phyloP scores from a whole-genome alignment of 2,113 vertebrate genomes.

The Melanerpes formicivorus region DNA sequence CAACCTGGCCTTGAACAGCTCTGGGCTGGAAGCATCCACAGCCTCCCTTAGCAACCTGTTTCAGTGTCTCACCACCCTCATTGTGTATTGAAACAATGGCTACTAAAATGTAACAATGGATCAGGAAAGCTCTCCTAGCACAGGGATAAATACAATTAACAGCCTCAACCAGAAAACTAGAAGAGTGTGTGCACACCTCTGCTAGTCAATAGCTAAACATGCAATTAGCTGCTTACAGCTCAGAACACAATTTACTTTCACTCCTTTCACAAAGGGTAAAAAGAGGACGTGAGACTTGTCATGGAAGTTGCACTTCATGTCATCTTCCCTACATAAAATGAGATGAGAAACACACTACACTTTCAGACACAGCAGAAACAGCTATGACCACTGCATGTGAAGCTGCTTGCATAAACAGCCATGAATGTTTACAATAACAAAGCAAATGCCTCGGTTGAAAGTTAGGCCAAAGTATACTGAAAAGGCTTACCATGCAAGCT shows the following conservation, averaged over 20 bases:
- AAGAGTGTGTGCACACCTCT: fast-evolving
- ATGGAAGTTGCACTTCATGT: background rate
- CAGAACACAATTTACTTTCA: background rate
- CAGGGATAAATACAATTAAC: background rate
- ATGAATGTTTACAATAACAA: background rate
- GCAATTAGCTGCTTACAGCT: background rate
- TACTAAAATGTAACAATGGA: background rate
- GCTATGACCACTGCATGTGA: background rate
- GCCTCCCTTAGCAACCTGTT: too few relatives aligned
- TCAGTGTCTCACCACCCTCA: too few relatives aligned
- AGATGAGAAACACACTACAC: background rate
- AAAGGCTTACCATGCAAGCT: conserved; percentile 86
- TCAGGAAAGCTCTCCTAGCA: background rate
- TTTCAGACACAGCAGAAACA: background rate
- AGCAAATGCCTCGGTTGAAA: background rate
- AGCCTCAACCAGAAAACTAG: background rate
- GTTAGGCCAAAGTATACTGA: background rate
- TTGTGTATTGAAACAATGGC: background rate
- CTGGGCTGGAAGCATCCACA: too few relatives aligned
- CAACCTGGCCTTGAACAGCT: too few relatives aligned
- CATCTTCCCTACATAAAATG: background rate
- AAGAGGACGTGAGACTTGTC: background rate
- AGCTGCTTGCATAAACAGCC: background rate
- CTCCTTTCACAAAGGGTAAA: background rate
- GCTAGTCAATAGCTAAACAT: background rate